A percentile compares a stretch with the other conserved stretches of the same genome.
phyloP scores from a whole-genome alignment of 2,113 vertebrate species.

The Cariama cristata region DNA sequence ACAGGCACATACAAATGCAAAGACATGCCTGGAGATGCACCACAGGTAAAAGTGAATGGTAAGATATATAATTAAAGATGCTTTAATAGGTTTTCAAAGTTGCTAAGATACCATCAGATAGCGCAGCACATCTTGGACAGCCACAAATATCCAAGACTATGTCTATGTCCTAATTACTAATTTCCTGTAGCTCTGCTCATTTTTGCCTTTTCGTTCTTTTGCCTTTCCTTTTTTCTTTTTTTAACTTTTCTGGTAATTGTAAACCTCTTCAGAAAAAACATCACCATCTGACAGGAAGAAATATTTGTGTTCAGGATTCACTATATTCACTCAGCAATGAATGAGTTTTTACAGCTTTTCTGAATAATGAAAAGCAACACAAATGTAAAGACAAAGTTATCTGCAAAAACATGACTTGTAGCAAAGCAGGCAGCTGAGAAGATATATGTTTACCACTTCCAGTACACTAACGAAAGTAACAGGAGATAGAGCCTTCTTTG shows the following conservation, averaged over 20 bases:
- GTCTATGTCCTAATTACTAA: background rate
- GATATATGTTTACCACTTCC: background rate
- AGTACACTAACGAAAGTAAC: background rate
- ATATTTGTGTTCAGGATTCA: background rate
- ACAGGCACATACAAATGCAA: background rate
- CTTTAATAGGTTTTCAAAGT: slow-evolving; percentile 51
- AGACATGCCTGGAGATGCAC: background rate
- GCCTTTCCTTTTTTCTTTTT: background rate
- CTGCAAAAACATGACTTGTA: background rate
- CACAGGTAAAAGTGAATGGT: background rate
- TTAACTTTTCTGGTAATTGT: background rate
- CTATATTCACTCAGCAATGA: background rate
- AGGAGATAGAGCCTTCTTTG: background rate
- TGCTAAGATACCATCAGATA: slow-evolving; percentile 55
- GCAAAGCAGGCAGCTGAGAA: background rate
- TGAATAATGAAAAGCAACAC: slow-evolving; percentile 14
- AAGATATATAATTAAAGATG: slow-evolving; percentile 34
- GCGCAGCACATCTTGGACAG: background rate
- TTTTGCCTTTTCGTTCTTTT: background rate
- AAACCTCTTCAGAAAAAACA: slow-evolving; percentile 22
- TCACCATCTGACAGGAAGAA: background rate
- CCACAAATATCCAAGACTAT: background rate
- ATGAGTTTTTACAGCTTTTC: slow-evolving; percentile 6
- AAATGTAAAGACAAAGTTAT: background rate
- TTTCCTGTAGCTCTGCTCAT: background rate